Conservation (phyloP, 2,797 vertebrate genomes). For the Sarcophilus harrisii region DNA sequence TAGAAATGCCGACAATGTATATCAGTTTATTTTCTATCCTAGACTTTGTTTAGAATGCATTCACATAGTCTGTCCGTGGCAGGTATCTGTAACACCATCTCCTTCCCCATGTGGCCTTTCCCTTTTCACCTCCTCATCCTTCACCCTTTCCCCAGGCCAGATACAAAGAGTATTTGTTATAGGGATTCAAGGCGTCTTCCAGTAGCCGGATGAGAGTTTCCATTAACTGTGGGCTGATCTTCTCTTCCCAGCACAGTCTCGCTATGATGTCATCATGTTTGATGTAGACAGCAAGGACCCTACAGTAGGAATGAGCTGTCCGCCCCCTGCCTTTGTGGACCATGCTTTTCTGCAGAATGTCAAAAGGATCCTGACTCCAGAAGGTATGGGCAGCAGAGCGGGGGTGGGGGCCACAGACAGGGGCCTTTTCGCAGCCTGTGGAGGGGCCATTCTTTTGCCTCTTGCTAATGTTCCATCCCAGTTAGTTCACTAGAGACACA, state of each 20-base stretch:
- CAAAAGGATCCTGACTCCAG: slow-evolving; percentile 87
- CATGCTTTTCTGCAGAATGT: slow-evolving; percentile 90
- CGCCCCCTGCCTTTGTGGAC: slow-evolving; percentile 94
- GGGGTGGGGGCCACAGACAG: not conserved
- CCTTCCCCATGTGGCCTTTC: not conserved
- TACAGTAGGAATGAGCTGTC: slow-evolving; percentile 95
- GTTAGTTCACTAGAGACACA: not conserved
- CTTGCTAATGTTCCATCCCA: not conserved
- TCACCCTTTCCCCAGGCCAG: not conserved
- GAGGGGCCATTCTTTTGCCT: not conserved
- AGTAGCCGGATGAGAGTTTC: slow-evolving; percentile 1
- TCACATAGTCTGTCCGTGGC: not conserved
- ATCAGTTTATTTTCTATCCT: too few relatives aligned
- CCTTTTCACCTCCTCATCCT: not conserved
- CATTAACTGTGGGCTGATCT: not conserved
- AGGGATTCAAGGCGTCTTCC: too few relatives aligned
- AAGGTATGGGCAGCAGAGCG: slow-evolving; percentile 86
- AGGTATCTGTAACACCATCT: not conserved
- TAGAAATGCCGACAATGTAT: too few relatives aligned
- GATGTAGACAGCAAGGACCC: slow-evolving; percentile 97
- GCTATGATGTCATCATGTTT: slow-evolving; percentile 93
- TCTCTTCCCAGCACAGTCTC: slow-evolving; percentile 82
- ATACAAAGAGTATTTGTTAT: not conserved
- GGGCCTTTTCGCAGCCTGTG: not conserved
- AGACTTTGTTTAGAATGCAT: too few relatives aligned